Conservation (phyloP, 2,797 vertebrate genomes). For the Pogoniulus pusillus region DNA sequence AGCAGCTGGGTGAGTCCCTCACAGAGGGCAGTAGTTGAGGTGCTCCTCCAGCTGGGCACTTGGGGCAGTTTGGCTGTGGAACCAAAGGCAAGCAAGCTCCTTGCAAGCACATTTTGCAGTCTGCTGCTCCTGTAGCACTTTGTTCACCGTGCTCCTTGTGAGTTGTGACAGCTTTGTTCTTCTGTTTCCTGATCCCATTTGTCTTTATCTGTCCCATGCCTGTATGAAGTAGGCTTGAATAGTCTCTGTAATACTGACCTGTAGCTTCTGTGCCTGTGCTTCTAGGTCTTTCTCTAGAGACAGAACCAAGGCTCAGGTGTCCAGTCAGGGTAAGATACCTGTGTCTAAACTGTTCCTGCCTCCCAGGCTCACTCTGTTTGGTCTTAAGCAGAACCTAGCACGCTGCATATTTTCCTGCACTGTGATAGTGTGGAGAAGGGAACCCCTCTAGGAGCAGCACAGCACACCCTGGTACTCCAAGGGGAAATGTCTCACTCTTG, state of each 20-base stretch:
- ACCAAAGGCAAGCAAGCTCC: constrained; percentile 33
- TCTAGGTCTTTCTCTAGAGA: constrained; percentile 59
- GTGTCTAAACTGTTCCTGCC: constrained; percentile 16
- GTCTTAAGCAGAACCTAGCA: neutral
- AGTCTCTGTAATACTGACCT: neutral
- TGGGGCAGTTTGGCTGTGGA: constrained; percentile 12
- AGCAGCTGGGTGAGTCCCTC: neutral
- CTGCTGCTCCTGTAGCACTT: constrained; percentile 44
- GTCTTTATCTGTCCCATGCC: constrained; percentile 21
- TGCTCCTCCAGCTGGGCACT: constrained; percentile 42
- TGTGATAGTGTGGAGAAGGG: neutral
- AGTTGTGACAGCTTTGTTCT: constrained; percentile 20
- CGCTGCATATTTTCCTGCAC: constrained; percentile 48
- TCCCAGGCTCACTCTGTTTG: neutral
- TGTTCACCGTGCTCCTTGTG: constrained; percentile 21
- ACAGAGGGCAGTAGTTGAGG: constrained; percentile 34
- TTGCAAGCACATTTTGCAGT: constrained; percentile 58
- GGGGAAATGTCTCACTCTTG: neutral
- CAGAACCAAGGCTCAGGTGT: constrained; percentile 19
- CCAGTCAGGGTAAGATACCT: constrained; percentile 12
- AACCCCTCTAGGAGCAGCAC: neutral
- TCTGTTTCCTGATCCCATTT: neutral
- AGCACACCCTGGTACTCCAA: constrained; percentile 2
- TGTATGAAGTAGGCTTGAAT: constrained; percentile 7
- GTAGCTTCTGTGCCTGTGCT: constrained; percentile 42